A percentile compares a stretch with the other conserved stretches of the same genome.
These are phyloP conservation scores for Harpegnathos saltator DNA, from an alignment of 1,140 invertebrate species.

Conservation along the genomic window DNA sequence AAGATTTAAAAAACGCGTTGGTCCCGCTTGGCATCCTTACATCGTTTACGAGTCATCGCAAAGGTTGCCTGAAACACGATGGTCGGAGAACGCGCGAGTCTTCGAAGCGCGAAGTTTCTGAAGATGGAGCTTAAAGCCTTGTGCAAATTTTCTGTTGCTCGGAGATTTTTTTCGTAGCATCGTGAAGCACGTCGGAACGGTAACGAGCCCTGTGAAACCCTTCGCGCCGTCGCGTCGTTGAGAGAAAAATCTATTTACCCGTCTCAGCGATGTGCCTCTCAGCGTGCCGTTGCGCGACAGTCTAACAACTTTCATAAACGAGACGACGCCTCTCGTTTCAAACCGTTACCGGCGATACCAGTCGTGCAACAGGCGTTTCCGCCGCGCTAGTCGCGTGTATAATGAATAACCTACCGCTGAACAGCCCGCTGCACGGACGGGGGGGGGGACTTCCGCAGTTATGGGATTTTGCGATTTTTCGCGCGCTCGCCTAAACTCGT, in stretches of 20 bases:
- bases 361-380: conserved; percentile 54
- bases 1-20: no score
- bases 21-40: no score
- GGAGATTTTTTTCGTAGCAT: no score
- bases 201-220: conserved; percentile 3
- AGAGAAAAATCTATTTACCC: conserved; percentile 26
- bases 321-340: conserved; percentile 41
- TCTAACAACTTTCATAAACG: conserved; percentile 55
- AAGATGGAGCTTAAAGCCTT: no score
- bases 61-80: no score
- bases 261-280: neutral
- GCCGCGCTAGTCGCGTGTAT: neutral
- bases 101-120: no score
- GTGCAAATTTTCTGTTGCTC: no score
- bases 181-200: neutral
- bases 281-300: conserved; percentile 10
- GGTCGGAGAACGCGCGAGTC: no score
- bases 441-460: neutral
- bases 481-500: neutral
- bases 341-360: conserved; percentile 29
- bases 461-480: neutral
- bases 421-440: neutral
- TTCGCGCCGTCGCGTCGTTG: neutral
- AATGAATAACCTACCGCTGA: conserved; percentile 29
- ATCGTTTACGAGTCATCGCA: no score